Evolutionary conservation across 2,888 invertebrate species (phyloP).

Genomic region (Calliscelio sp.): DNA sequence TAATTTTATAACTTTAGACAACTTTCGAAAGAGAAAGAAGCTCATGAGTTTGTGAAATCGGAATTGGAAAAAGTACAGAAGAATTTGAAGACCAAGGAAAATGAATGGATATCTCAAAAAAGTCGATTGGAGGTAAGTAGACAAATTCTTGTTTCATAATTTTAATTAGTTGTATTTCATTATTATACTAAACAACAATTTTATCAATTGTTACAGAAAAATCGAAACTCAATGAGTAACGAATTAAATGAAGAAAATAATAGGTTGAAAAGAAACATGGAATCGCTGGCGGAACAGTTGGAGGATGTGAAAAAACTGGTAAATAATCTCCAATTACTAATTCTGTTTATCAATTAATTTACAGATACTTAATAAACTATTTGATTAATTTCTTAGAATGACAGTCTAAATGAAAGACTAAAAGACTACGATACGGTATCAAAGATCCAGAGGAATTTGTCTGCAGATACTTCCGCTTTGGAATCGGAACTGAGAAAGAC

Average conservation of each 20-base stretch:
- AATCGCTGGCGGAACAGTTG: slow-evolving; percentile 90
- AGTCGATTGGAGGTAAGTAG: slow-evolving; percentile 88
- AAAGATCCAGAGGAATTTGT: slow-evolving; percentile 92
- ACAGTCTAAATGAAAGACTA: slow-evolving; percentile 92
- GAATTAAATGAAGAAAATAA: slow-evolving; percentile 92
- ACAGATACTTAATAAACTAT: no score
- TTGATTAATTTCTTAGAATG: no score
- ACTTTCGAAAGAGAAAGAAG: slow-evolving; percentile 50
- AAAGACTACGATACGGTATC: slow-evolving; percentile 95
- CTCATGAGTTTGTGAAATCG: slow-evolving; percentile 86
- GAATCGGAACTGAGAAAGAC: slow-evolving; percentile 92
- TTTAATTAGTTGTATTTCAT: no score
- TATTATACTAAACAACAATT: no score
- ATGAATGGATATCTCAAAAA: slow-evolving; percentile 91
- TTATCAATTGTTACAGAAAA: slow-evolving; percentile 80
- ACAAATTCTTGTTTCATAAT: neutral
- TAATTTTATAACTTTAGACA: slow-evolving; percentile 36
- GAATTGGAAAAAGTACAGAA: slow-evolving; percentile 90
- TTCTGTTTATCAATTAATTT: neutral
- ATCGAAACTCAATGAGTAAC: slow-evolving; percentile 84
- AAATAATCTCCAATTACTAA: no score
- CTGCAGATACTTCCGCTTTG: slow-evolving; percentile 91
- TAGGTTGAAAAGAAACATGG: slow-evolving; percentile 89
- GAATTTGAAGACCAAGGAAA: slow-evolving; percentile 89
- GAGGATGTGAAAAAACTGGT: slow-evolving; percentile 90